These are phyloP conservation scores for Ptychodera flava DNA, from an alignment of 35 echinoderm and acorn worm genomes.

Conservation along the genomic window DNA sequence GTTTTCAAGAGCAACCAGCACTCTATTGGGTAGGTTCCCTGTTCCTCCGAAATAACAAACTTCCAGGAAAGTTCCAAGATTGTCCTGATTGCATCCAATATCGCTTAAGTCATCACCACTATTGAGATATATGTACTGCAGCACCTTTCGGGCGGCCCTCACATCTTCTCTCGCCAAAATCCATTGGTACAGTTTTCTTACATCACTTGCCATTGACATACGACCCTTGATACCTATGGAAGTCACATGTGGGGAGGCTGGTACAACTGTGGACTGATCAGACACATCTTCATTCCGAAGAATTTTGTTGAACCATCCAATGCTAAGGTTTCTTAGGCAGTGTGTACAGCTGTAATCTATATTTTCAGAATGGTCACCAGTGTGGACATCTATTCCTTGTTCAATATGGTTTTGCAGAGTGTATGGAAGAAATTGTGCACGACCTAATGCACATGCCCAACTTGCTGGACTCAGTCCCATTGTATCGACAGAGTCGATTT, in stretches of 20 bases:
- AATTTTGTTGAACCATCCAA: neutral
- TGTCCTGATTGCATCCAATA: neutral
- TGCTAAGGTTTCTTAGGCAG: neutral
- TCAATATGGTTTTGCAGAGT: neutral
- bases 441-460: neutral
- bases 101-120: neutral
- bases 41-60: neutral
- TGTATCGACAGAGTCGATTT: neutral
- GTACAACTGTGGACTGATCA: neutral
- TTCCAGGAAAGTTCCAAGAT: neutral
- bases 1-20: neutral
- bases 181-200: neutral
- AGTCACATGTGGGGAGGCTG: neutral
- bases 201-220: neutral
- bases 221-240: neutral
- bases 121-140: neutral
- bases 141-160: neutral
- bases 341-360: neutral
- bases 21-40: neutral
- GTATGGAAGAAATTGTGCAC: neutral
- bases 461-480: neutral
- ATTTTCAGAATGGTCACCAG: neutral
- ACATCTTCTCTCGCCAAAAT: neutral
- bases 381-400: neutral
- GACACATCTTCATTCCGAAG: neutral